Evolutionary conservation across 92 coral and sea anemone species (phyloP), one percentile per base, ranked within the genome.

Genomic region (Porites evermanni): DNA sequence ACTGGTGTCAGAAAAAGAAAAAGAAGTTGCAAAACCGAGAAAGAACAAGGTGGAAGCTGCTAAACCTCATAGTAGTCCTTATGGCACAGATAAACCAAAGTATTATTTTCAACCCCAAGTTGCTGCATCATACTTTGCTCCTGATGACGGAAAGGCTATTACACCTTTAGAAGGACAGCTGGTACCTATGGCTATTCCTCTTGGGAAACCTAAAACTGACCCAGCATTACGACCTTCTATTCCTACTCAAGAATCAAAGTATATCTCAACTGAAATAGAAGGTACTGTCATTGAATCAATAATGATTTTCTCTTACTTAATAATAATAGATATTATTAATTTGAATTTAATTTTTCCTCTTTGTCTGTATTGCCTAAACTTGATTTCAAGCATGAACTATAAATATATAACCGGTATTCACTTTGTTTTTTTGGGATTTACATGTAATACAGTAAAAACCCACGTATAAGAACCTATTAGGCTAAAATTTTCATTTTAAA

Each of bases 121-220:
- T 63, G 93, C 85, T n/a, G 74, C 78, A 81, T 81, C 91, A 56
- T 85, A 89, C 26, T 90, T 89, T 64, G 82, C 85, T 64, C 86
- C 92, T 3, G 91, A 87, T 51, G 93, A 81, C 79, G 91, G 76
- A n/a, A 56, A 76, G 68, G 88, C 82, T 75, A 85, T 82, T 38
- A 91, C 90, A 53, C 99, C 99, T 19, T 84, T 97, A 52, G 95
- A 92, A 69, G 99, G 99, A 13, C 95, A 94, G 66, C 85, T 95
- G 65, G 90, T 95, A 63, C 96, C 98, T 18, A 95, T 97, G 98
- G 99, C 99, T 61, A 91, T 97, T 56, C 99, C 99, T 66, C 91
- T 97, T 20, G 98, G 98, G 63, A 95, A 85, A 85, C 98, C 99
- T 21, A 95, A 90, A 82, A 97, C 95, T 67, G 94, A 97, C 59